Base-by-base conservation (phyloP, 2,113 vertebrate species). In the Leiothrix lutea region DNA sequence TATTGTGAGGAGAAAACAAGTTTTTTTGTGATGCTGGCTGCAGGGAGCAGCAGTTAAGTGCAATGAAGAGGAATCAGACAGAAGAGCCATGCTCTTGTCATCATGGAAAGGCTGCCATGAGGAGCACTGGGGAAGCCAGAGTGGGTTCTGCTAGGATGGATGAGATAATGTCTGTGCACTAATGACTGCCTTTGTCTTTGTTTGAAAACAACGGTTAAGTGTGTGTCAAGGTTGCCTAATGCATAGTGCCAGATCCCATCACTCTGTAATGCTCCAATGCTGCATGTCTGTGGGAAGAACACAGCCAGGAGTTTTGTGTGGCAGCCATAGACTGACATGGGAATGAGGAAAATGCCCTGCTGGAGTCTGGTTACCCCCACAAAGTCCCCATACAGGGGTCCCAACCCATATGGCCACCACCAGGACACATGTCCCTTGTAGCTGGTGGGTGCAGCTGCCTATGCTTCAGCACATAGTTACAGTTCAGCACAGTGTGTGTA, bases 151-250 rank as follows among this genome's bases (percentile, higher is more conserved):
- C 51, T 91, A 33, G 71, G 44, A 86, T 56, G 82, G 92, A 93
- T 93, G 92, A 97, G 79, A 62, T 95, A 77, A 93, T 31, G 86
- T 88, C 88, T 88, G 54, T 0, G 0, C 85, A 24, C 62, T 92
- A 86, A 95, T 85, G 81, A 92, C 79, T 58, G 66, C 78, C 51
- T 87, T 84, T 85, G 79, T 85, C 94, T 95, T 85, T 80, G 51
- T 82, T 85, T 80, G 64, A 40, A 90, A 96, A 83, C 50, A 93
- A 56, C 29, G 5, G 51, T 62, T 80, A 48, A 87, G 48, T 57
- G 74, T 38, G 58, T 2, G 1, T 75, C 91, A 82, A 74, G 60
- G 81, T 22, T 93, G 79, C 45, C 81, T 67, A 61, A 81, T 45
- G 79, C 42, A 56, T 19, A 4, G 42, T 50, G 56, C 72, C 77